phyloP scores from a whole-genome alignment of 2,113 vertebrate species.

The Catharus bicknelli region DNA sequence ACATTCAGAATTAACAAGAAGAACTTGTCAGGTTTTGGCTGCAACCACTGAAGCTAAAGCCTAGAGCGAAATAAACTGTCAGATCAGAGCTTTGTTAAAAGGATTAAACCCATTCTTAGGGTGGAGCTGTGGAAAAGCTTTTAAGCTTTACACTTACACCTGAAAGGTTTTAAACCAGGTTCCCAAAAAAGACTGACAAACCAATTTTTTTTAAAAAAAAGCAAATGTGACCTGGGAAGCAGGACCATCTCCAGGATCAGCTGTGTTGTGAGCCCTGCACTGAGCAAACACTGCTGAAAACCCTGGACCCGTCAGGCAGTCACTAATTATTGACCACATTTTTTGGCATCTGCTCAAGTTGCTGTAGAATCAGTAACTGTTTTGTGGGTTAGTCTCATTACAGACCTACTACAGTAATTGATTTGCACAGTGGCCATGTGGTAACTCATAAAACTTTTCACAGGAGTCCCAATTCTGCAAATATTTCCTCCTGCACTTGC shows the following conservation, averaged over 20 bases:
- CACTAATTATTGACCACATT: constrained; percentile 30
- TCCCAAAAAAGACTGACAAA: background rate
- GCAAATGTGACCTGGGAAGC: background rate
- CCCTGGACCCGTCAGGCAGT: background rate
- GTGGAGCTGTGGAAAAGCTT: constrained; percentile 63
- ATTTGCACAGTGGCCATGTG: constrained; percentile 47
- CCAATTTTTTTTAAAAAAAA: background rate
- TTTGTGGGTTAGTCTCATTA: constrained; percentile 52
- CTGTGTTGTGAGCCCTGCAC: rapidly evolving
- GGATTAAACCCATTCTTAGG: constrained; percentile 68
- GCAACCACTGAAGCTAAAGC: constrained; percentile 63
- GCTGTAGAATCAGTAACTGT: constrained; percentile 49
- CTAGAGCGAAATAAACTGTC: constrained; percentile 71
- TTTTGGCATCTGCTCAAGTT: constrained; percentile 46
- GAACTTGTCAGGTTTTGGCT: constrained; percentile 73
- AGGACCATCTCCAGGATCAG: background rate
- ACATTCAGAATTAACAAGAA: constrained; percentile 74
- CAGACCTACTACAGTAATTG: constrained; percentile 38
- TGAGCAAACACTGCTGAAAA: rapidly evolving
- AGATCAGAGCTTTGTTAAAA: constrained; percentile 72
- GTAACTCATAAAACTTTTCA: constrained; percentile 51
- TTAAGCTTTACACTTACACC: constrained; percentile 63
- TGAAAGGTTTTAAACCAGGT: constrained; percentile 50
- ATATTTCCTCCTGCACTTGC: background rate
- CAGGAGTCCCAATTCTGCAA: background rate